These are phyloP conservation scores for Drosophila setifemur DNA, from an alignment of 1,140 invertebrate genomes.

Conservation along the genomic window DNA sequence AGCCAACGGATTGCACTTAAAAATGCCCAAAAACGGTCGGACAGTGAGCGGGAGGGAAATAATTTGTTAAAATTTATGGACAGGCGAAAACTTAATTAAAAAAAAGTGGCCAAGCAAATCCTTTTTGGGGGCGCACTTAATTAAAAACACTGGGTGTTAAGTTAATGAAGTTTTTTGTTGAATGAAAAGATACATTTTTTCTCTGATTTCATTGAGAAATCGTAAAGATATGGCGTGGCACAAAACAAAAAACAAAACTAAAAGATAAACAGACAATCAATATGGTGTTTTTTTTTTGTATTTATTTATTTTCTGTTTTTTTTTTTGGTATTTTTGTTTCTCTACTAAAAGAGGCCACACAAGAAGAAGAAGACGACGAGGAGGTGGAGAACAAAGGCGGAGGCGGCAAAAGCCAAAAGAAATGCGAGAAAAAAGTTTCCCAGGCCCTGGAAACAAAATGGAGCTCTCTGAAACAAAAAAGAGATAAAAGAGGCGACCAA, in stretches of 20 bases:
- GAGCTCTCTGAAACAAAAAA: constrained; percentile 27
- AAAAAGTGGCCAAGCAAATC: constrained; percentile 43
- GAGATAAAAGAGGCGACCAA: background rate
- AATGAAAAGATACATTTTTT: constrained; percentile 66
- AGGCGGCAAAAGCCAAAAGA: constrained; percentile 44
- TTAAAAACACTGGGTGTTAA: constrained; percentile 69
- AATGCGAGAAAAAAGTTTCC: constrained; percentile 39
- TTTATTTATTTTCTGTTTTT: background rate
- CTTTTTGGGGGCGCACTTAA: constrained; percentile 68
- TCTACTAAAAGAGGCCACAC: constrained; percentile 68
- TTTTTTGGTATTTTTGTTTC: constrained; percentile 8
- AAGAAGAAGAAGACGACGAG: constrained; percentile 36
- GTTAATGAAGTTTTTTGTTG: constrained; percentile 64
- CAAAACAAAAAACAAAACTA: no score
- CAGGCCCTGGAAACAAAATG: constrained; percentile 48
- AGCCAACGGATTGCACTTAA: constrained; percentile 42
- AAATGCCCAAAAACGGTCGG: constrained; percentile 28
- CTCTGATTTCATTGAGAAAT: constrained; percentile 71
- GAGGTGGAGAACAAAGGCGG: constrained; percentile 35
- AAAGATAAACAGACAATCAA: constrained; percentile 77
- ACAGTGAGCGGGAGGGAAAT: constrained; percentile 15
- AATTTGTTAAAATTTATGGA: constrained; percentile 73
- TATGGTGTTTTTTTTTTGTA: constrained; percentile 37
- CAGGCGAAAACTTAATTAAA: constrained; percentile 78
- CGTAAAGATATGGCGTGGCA: constrained; percentile 12